phyloP scores from a whole-genome alignment of 2,888 invertebrate genomes.

The Pseudococcus jackbeardsleyi region DNA sequence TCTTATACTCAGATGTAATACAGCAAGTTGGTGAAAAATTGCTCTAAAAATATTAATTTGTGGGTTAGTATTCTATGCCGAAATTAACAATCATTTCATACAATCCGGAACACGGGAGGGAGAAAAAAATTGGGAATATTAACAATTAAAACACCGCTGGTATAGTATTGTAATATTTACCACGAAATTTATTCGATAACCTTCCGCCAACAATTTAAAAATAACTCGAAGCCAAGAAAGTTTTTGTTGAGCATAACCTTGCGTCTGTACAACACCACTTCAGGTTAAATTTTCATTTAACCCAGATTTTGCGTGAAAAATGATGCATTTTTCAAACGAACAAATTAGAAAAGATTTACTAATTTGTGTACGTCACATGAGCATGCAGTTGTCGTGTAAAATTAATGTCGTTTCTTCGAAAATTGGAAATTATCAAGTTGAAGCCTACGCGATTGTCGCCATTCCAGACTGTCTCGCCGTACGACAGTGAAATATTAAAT shows the following conservation, averaged over 20 bases:
- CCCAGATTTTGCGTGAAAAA: slow-evolving; percentile 12
- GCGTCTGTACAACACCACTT: slow-evolving; percentile 32
- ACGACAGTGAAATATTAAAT: no score
- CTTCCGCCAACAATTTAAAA: slow-evolving; percentile 53
- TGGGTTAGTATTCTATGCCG: neutral
- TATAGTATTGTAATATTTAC: slow-evolving; percentile 21
- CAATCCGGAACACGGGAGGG: neutral
- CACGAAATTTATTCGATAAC: slow-evolving; percentile 43
- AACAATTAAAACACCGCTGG: neutral
- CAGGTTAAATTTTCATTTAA: slow-evolving; percentile 46
- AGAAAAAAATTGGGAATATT: neutral
- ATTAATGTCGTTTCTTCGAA: neutral
- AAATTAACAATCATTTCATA: neutral
- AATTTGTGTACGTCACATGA: neutral
- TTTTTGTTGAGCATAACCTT: slow-evolving; percentile 50
- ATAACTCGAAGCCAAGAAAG: slow-evolving; percentile 36
- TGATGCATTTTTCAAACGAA: neutral
- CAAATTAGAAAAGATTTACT: neutral
- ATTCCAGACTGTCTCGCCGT: no score
- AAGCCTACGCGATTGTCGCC: neutral
- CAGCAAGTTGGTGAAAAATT: no score
- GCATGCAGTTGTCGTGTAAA: neutral
- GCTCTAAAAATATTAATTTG: neutral
- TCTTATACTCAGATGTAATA: no score
- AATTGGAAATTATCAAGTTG: neutral